A percentile compares a stretch with the other conserved stretches of the same genome.
Conservation (phyloP, 2,113 vertebrate species). For the Anas platyrhynchos region DNA sequence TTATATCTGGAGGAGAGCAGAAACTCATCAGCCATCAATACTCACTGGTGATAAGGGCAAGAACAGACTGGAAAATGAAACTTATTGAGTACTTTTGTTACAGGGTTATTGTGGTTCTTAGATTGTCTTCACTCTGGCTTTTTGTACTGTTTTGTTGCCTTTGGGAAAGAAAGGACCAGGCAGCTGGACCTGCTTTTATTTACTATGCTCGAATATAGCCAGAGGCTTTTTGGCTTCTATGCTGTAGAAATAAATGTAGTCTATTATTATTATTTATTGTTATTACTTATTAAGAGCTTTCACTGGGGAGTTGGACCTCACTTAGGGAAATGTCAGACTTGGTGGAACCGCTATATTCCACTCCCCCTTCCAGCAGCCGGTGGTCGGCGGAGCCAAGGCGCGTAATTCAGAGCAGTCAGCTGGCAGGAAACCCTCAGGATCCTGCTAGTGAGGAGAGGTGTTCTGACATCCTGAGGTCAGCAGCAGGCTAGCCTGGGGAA, state of each 20-base stretch:
- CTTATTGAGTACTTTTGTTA: background rate
- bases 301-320: background rate
- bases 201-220: background rate
- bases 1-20: background rate
- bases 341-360: fast-evolving
- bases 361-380: background rate
- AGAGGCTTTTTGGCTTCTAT: background rate
- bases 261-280: background rate
- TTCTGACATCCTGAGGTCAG: background rate
- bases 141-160: background rate
- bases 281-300: background rate
- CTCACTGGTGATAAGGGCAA: background rate
- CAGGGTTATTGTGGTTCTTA: background rate
- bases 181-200: background rate
- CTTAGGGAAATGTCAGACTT: background rate
- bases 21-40: background rate
- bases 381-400: background rate
- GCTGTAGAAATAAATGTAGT: background rate
- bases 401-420: background rate
- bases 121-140: background rate
- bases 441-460: background rate
- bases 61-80: background rate
- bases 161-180: background rate
- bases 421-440: background rate
- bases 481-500: background rate